Evolutionary conservation across 2,797 vertebrate species (phyloP).

Genomic region (Acridotheres tristis): DNA sequence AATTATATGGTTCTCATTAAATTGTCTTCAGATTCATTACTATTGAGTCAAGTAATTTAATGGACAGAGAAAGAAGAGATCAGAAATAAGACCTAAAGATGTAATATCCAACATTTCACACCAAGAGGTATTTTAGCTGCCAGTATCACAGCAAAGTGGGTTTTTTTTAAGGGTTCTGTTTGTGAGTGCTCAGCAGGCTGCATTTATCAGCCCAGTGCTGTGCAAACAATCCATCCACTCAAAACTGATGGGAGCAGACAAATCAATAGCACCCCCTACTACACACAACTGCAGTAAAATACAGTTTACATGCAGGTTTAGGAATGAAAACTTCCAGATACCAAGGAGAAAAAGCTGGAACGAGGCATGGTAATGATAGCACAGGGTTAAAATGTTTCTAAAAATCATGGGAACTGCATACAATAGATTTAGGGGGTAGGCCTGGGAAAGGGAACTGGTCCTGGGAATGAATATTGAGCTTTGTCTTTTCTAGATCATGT

Average conservation of each 20-base stretch:
- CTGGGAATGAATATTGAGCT: too few species aligned
- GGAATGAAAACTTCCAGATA: not conserved
- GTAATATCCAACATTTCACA: not conserved
- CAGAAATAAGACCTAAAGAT: not conserved
- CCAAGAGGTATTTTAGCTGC: not conserved
- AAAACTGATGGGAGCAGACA: not conserved
- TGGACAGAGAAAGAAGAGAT: not conserved
- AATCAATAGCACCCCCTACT: not conserved
- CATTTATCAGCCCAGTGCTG: rapidly evolving
- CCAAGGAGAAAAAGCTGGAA: not conserved
- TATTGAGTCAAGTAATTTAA: not conserved
- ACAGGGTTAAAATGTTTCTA: too few species aligned
- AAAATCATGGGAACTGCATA: too few species aligned
- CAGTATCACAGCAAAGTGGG: not conserved
- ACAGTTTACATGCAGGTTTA: rapidly evolving
- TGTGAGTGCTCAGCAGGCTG: not conserved
- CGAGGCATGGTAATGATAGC: too few species aligned
- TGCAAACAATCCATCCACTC: not conserved
- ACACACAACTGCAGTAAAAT: not conserved
- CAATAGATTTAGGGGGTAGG: too few species aligned
- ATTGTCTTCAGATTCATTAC: not conserved
- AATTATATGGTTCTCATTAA: not conserved
- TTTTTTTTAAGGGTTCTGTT: not conserved
- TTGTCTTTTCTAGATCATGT: too few species aligned
- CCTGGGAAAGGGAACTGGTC: too few species aligned